Conservation (phyloP, 2,113 vertebrate genomes). For the Caretta caretta region DNA sequence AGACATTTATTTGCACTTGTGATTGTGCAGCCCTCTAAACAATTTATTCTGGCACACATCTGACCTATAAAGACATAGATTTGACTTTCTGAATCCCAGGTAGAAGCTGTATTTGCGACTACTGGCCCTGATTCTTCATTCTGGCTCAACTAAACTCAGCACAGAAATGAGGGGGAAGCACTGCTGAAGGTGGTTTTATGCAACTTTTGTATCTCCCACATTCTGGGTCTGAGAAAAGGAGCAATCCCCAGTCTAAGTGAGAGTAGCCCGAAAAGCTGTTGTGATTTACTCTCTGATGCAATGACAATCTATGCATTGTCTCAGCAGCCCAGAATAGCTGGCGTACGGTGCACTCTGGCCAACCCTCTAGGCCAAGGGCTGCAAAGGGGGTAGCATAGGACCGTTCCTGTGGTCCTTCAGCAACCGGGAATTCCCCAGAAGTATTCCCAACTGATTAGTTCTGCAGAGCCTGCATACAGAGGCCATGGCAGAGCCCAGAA, state of each 20-base stretch:
- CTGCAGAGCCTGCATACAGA: background rate
- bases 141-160: background rate
- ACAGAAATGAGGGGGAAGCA: background rate
- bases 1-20: background rate
- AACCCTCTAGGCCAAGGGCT: background rate
- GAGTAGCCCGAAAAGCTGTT: background rate
- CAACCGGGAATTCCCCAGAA: background rate
- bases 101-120: background rate
- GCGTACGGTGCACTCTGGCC: fast-evolving
- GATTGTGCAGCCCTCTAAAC: background rate
- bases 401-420: background rate
- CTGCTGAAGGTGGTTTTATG: background rate
- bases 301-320: background rate
- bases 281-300: background rate
- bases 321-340: background rate
- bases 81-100: background rate
- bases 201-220: background rate
- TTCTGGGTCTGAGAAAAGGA: background rate
- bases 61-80: background rate
- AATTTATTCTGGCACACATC: background rate
- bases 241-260: background rate
- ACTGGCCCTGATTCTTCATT: background rate
- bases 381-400: background rate
- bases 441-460: background rate
- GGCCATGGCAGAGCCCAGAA: background rate